Percentiles rank a stretch among this genome's conserved stretches.
Conservation (phyloP, 92 coral and sea anemone species). For the Epizoanthus ramosus region DNA sequence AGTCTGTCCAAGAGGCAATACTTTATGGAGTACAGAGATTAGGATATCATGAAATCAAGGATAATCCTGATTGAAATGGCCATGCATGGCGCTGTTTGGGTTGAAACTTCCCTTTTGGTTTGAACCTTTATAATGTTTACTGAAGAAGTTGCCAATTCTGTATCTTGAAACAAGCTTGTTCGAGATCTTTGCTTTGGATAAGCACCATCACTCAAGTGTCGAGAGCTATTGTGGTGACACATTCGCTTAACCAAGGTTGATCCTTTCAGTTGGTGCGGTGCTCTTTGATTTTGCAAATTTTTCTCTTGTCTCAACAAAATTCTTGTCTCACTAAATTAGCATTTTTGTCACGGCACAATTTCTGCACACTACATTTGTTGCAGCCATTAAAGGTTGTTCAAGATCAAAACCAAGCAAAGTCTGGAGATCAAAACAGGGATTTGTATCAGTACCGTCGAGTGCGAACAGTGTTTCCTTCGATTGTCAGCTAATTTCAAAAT, state of each 20-base stretch:
- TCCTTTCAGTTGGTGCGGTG: slow-evolving; percentile 30
- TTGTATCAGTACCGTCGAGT: not conserved
- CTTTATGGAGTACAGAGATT: too few relatives aligned
- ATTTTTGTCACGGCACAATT: slow-evolving; percentile 39
- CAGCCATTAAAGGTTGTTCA: slow-evolving; percentile 2
- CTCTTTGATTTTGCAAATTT: slow-evolving; percentile 20
- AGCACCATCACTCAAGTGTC: not conserved
- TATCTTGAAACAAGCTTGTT: not conserved
- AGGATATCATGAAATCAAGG: too few relatives aligned
- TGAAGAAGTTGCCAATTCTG: not conserved
- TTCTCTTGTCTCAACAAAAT: slow-evolving; percentile 29
- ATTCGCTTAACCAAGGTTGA: slow-evolving; percentile 27
- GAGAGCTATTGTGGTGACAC: not conserved
- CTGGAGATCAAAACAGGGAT: not conserved
- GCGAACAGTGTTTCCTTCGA: not conserved
- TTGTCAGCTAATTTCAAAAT: slow-evolving; percentile 10
- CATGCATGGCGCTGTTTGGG: not conserved
- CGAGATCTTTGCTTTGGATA: not conserved
- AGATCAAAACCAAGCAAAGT: not conserved
- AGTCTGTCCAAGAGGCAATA: too few relatives aligned
- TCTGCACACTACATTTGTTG: slow-evolving; percentile 29
- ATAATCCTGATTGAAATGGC: not conserved
- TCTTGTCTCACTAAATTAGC: slow-evolving; percentile 34
- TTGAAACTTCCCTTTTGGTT: too few relatives aligned
- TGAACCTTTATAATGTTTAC: too few relatives aligned